Base-by-base conservation (phyloP, 2,888 invertebrate species). In the Drosophila monieri region DNA sequence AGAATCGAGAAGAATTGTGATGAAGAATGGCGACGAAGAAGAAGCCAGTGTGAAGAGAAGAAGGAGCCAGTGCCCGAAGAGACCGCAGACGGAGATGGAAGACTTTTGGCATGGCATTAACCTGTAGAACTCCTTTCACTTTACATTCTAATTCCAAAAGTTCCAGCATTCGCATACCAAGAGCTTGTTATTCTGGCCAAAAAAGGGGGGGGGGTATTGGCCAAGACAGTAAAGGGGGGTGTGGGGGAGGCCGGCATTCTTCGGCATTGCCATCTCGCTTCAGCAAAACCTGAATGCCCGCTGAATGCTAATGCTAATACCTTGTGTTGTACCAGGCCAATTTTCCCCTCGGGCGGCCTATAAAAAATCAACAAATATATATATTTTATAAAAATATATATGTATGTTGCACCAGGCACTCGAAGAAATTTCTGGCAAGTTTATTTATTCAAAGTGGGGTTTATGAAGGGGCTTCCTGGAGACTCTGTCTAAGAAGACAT, bases 41-140 rank as follows among this genome's bases (percentile, higher is more conserved):
- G 39, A 35, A 37, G 49, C 32, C 14, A 18, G 18, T 18, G 18
- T n/a, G 39, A 10, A 12, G 39, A 32, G 32, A 48, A n/a, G 51
- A 15, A 23, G 32, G 15, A 41, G 55, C 41, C n/a, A 18, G 18
- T 18, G 18, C 21, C 21, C 46, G 53, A 48, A 64, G 64, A 43
- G 49, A 39, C 60, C 15, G 30, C 37, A 53, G 65, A 52, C 21
- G 65, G n/a, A 47, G 47, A 41, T 61, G 48, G 61, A 57, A 44
- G 44, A 25, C 59, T 69, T 69, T 74, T 71, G 74, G 72, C 67
- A 67, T 72, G 75, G 59, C 69, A 69, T 85, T 83, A 87, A 84
- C 85, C 85, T 79, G 85, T 70, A 85, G 83, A 84, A 84, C 84
- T 84, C 84, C 84, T 84, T 84, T 84, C 84, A 87, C 87, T 84